phyloP scores from a whole-genome alignment of 2,797 vertebrate species.

The Parotocinclus haroldoi region DNA sequence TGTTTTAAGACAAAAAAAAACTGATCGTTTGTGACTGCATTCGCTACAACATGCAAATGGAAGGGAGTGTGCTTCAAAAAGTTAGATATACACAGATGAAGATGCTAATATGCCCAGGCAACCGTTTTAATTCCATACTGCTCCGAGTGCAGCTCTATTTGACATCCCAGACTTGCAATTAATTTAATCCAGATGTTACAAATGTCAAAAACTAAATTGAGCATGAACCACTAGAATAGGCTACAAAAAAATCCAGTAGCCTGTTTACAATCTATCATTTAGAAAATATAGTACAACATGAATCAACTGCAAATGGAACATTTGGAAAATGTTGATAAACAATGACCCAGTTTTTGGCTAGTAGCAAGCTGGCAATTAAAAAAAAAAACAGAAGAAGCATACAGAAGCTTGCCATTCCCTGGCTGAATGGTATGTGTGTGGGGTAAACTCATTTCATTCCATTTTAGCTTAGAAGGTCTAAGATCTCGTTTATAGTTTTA shows the following conservation, averaged over 20 bases:
- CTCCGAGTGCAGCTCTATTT: neutral
- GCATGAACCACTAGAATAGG: neutral
- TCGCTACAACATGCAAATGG: too few relatives aligned
- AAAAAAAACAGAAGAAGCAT: slow-evolving; percentile 10
- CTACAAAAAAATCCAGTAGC: slow-evolving; percentile 6
- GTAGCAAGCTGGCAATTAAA: neutral
- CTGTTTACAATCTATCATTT: neutral
- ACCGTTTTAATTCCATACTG: neutral
- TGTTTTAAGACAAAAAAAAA: too few relatives aligned
- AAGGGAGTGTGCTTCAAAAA: neutral
- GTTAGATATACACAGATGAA: neutral
- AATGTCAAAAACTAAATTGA: neutral
- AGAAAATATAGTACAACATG: slow-evolving; percentile 4
- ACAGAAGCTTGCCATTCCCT: slow-evolving; percentile 7
- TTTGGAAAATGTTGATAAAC: slow-evolving; percentile 12
- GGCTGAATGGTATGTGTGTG: slow-evolving; percentile 17
- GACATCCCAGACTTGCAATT: neutral
- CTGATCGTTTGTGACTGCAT: too few relatives aligned
- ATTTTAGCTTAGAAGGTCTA: slow-evolving; percentile 2
- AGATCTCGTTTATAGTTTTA: slow-evolving; percentile 14
- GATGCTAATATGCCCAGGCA: neutral
- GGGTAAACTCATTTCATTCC: slow-evolving; percentile 25
- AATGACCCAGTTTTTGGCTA: slow-evolving; percentile 29
- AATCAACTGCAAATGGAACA: too few relatives aligned
- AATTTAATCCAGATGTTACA: slow-evolving; percentile 6